Evolutionary conservation across 1,140 invertebrate genomes (phyloP).

Genomic region (Rhyzopertha dominica): DNA sequence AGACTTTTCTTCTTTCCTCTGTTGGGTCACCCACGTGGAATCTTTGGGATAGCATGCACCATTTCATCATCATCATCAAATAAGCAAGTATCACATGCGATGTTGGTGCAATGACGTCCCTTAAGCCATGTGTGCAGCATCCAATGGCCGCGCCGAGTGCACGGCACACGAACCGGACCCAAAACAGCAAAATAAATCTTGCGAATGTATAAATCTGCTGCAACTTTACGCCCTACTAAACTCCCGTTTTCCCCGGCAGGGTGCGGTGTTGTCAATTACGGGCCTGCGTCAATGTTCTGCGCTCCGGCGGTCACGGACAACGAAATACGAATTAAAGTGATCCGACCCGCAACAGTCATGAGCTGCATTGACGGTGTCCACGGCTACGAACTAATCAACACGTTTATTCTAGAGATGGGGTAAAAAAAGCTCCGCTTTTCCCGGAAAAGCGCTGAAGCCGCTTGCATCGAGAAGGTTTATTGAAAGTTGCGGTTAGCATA

Average conservation of each 20-base stretch:
- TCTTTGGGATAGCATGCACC: no score
- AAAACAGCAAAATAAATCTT: slow-evolving; percentile 29
- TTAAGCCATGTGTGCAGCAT: slow-evolving; percentile 30
- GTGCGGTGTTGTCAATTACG: slow-evolving; percentile 36
- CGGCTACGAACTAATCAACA: slow-evolving; percentile 9
- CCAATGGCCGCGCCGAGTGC: no score
- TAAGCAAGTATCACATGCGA: no score
- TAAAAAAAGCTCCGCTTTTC: no score
- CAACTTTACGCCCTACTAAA: slow-evolving; percentile 36
- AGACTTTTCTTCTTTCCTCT: no score
- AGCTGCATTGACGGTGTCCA: slow-evolving; percentile 8
- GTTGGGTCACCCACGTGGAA: no score
- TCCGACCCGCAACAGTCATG: slow-evolving; percentile 29
- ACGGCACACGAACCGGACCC: no score
- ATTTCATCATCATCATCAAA: no score
- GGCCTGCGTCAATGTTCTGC: slow-evolving; percentile 31
- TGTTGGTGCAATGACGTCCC: no score
- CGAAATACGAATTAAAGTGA: slow-evolving; percentile 28
- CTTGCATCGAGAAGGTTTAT: no score
- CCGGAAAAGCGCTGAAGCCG: no score
- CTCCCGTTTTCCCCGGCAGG: slow-evolving; percentile 27
- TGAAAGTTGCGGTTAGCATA: no score
- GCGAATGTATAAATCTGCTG: slow-evolving; percentile 32
- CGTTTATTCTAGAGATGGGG: slow-evolving; percentile 1
- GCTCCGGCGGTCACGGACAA: slow-evolving; percentile 21